Base-by-base conservation (phyloP, 1,140 invertebrate genomes). In the Drosophila sp. region DNA sequence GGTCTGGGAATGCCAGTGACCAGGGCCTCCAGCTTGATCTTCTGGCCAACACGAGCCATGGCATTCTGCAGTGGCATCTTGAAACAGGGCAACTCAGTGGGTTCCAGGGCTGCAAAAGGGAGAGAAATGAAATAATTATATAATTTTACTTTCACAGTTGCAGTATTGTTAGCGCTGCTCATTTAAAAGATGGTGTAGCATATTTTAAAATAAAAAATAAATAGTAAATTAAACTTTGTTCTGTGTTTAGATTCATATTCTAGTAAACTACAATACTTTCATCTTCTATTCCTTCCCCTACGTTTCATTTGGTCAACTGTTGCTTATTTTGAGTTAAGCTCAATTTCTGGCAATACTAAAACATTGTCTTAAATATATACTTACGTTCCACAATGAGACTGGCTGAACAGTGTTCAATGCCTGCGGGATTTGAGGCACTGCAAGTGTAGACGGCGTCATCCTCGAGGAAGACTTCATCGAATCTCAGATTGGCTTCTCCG, bases 1-100 rank as follows among this genome's bases (percentile, higher is more conserved):
- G 96, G 96, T 29, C 95, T 90, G n/a, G 96, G 96, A 92, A 96
- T 95, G 16, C 96, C 95, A 70, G 93, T 93, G 4, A 97, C 94
- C 45, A 93, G 93, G 78, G 96, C 97, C 73, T 96, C 94, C 72
- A 97, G 93, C 77, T 94, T 94, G 87, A 95, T 94, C 1, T 94
- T 92, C 43, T 91, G 92, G 5, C 96, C 96, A 92, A 96, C 96
- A 43, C 93, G 93, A 3, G 94, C 94, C 58, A 92, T 92, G 1
- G 94, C 93, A 59, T 95, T 92, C 75, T 93, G 91, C 3, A 97
- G 92, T 73, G 95, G 94, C 77, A 94, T 94, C 0, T 94, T 92
- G 78, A 97, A 97, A 18, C 93, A 80, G 0, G 96, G 95, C 14
- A 95, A 92, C 73, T 93, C 93, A 7, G 95, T 92, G 80, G 95